Evolutionary conservation across 1,140 invertebrate species (phyloP), one percentile per base, ranked within the genome.

Genomic region (Chlorops oryzae): DNA sequence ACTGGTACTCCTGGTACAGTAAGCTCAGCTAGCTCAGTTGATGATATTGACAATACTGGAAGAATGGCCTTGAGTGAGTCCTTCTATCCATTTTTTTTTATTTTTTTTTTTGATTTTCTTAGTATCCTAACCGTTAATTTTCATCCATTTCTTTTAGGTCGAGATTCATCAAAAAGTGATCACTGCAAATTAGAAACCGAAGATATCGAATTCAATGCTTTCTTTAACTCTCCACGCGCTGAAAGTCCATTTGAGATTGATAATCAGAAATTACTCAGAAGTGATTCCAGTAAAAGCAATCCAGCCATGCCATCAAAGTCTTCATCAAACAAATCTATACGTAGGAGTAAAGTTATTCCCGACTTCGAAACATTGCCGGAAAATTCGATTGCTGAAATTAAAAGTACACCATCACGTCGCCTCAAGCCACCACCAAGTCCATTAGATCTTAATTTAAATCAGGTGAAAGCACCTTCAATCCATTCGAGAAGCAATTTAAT

Each of bases 21-120:
- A 5, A 70, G 66, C 37, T 68, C 70, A 49, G 65, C 65, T 10
- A 72, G 70, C 50, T 72, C 70, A 20, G 54, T 69, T 53, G 70
- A 72, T 45, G 70, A 72, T 52, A 58, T 63, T 28, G 69, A 69
- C n/a, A 47, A 54, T 5, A 47, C 47, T 38, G 52, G 48, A 38
- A 50, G 22, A 18, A 22, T 24, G 21, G 32, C 32, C 15, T 35
- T 20, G 22, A 24, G 37, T 53, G 34, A 53, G 51, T 53, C 44
- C 41, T 47, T 32, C 39, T n/a, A 34, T 51, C 45, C n/a, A n/a
- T n/a, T n/a, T n/a, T n/a, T n/a, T n/a, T n/a, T n/a, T n/a, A n/a
- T n/a, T n/a, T n/a, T n/a, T n/a, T n/a, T n/a, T n/a, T n/a, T n/a
- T n/a, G n/a, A n/a, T n/a, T n/a, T n/a, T n/a, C n/a, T n/a, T n/a